phyloP scores from a whole-genome alignment of 92 coral and sea anemone genomes.

The Phenganax subtilis region DNA sequence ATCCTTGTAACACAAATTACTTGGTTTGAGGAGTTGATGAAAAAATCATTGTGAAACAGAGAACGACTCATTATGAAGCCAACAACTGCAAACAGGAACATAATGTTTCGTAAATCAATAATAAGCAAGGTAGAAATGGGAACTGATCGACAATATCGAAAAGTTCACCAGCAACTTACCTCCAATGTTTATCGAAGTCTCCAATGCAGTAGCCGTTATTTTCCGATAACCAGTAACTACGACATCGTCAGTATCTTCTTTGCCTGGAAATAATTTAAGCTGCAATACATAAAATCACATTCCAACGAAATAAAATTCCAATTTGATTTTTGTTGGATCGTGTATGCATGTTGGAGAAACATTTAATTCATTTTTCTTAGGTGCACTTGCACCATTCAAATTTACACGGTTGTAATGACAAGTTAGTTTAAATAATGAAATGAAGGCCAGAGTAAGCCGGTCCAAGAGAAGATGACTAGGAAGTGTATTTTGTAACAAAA shows the following conservation, averaged over 20 bases:
- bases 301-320: too few species aligned
- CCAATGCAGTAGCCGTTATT: slow-evolving; percentile 3
- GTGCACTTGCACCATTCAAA: too few species aligned
- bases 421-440: too few species aligned
- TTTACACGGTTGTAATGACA: too few species aligned
- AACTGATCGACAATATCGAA: background rate
- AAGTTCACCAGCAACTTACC: background rate
- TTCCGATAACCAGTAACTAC: slow-evolving; percentile 25
- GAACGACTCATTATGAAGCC: slow-evolving; percentile 18
- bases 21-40: background rate
- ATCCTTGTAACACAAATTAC: background rate
- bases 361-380: too few species aligned
- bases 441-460: too few species aligned
- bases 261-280: background rate
- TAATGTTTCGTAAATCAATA: background rate
- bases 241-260: background rate
- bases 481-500: too few species aligned
- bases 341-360: too few species aligned
- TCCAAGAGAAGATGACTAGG: too few species aligned
- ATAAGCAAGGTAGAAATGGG: background rate
- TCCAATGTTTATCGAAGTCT: background rate
- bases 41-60: slow-evolving; percentile 14
- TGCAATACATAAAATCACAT: too few species aligned
- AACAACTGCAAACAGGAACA: slow-evolving; percentile 22
- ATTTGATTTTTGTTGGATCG: too few species aligned